A percentile compares a stretch with the other conserved stretches of the same genome.
Evolutionary conservation across 30 jellyfish, hydroid and myxozoan genomes (phyloP).

Genomic region (Sanderia malayensis): DNA sequence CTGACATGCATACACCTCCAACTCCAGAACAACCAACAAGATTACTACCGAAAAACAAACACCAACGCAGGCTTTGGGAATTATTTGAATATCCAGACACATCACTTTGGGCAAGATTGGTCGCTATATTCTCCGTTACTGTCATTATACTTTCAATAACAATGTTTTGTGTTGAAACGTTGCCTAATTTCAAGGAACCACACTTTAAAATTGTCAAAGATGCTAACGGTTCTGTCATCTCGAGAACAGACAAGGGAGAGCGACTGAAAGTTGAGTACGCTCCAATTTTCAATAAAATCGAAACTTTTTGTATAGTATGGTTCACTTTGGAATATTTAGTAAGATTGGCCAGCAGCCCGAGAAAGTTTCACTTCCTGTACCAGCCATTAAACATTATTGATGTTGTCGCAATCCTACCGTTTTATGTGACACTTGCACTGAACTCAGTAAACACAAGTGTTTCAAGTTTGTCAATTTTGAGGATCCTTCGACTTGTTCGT

Average conservation of each 20-base stretch:
- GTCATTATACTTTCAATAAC: conserved; percentile 79
- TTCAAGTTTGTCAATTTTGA: conserved; percentile 83
- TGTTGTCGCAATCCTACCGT: conserved; percentile 90
- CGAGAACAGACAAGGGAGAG: conserved; percentile 52
- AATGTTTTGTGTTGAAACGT: conserved; percentile 92
- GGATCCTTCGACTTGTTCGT: conserved; percentile 90
- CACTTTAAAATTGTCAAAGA: conserved; percentile 26
- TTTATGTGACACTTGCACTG: conserved; percentile 74
- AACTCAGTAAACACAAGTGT: conserved; percentile 67
- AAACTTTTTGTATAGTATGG: conserved; percentile 82
- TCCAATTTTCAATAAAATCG: conserved; percentile 62
- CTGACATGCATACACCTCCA: conserved; percentile 73
- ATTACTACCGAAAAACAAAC: conserved; percentile 64
- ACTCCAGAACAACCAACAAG: conserved; percentile 53
- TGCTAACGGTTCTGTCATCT: conserved; percentile 65
- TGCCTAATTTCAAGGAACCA: conserved; percentile 82
- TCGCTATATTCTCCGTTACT: conserved; percentile 82
- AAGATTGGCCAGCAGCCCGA: conserved; percentile 77
- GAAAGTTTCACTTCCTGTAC: conserved; percentile 54
- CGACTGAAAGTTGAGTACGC: conserved; percentile 45
- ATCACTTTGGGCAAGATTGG: conserved; percentile 63
- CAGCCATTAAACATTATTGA: conserved; percentile 88
- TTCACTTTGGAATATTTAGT: conserved; percentile 78
- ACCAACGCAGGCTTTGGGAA: conserved; percentile 67
- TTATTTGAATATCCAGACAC: conserved; percentile 95